A percentile compares a stretch with the other conserved stretches of the same genome.
phyloP scores from a whole-genome alignment of 2,113 vertebrate species.

The Elgaria multicarinata region DNA sequence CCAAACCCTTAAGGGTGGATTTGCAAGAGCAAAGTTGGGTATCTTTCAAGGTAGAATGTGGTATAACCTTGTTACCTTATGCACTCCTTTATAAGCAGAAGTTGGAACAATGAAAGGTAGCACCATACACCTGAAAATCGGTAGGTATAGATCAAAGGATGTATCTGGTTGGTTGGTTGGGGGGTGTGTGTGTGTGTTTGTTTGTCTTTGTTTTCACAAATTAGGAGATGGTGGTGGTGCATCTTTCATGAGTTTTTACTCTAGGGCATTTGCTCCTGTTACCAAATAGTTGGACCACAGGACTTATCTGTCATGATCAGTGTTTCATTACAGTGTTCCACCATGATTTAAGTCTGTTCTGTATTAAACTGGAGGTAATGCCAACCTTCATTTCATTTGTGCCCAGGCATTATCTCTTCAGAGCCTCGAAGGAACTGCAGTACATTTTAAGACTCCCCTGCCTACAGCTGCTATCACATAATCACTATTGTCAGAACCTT shows the following conservation, averaged over 20 bases:
- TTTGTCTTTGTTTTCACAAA: background rate
- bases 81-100: background rate
- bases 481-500: background rate
- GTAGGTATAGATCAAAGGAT: background rate
- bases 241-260: background rate
- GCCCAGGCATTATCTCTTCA: background rate
- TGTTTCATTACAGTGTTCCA: background rate
- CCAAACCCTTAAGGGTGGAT: background rate
- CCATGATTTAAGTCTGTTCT: background rate
- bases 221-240: background rate
- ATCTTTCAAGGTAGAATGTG: background rate
- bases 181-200: no score
- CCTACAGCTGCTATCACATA: slow-evolving; percentile 6
- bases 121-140: background rate
- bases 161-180: background rate
- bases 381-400: slow-evolving; percentile 1
- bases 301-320: slow-evolving; percentile 9
- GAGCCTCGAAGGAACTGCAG: background rate
- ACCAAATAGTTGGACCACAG: background rate
- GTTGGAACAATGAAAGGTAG: background rate
- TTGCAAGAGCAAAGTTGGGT: background rate
- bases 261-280: background rate
- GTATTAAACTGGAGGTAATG: background rate
- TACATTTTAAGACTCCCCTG: slow-evolving; percentile 9
- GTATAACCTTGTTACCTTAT: background rate